Evolutionary conservation across 2,888 invertebrate species (phyloP).

Genomic region (Podotricha telesiphe): DNA sequence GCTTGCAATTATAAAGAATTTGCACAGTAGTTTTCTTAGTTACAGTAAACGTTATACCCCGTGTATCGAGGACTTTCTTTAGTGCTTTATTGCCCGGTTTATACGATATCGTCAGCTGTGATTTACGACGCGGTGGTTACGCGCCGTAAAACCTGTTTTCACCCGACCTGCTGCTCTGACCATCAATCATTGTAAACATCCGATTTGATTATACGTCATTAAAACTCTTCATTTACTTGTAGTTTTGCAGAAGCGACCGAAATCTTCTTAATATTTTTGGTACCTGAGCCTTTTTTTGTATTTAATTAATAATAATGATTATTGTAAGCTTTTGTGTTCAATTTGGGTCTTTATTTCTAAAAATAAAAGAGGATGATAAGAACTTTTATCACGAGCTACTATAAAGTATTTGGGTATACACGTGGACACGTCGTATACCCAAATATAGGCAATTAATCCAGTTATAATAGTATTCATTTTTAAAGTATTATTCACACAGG

Average conservation of each 20-base stretch:
- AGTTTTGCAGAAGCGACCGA: constrained; percentile 34
- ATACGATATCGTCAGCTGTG: constrained; percentile 34
- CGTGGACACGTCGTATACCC: no score
- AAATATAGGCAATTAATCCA: no score
- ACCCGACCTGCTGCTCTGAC: constrained; percentile 57
- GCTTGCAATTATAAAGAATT: not conserved
- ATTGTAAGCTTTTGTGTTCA: no score
- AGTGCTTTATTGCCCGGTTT: constrained; percentile 34
- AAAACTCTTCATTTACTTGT: constrained; percentile 45
- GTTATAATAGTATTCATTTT: no score
- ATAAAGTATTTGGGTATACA: no score
- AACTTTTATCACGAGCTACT: no score
- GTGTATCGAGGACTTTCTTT: constrained; percentile 16
- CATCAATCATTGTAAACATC: constrained; percentile 70
- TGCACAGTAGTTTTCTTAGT: constrained; percentile 6
- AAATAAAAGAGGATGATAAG: no score
- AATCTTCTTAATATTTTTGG: constrained; percentile 13
- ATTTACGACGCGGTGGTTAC: constrained; percentile 49
- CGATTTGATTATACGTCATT: constrained; percentile 67
- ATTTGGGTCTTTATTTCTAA: no score
- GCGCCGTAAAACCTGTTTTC: constrained; percentile 63
- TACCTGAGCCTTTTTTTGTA: not conserved
- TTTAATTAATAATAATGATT: not conserved
- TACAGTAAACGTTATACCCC: not conserved
- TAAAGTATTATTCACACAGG: no score